A percentile compares a stretch with the other conserved stretches of the same genome.
Evolutionary conservation across 2,113 vertebrate species (phyloP).

Genomic region (Neomonachus schauinslandi): DNA sequence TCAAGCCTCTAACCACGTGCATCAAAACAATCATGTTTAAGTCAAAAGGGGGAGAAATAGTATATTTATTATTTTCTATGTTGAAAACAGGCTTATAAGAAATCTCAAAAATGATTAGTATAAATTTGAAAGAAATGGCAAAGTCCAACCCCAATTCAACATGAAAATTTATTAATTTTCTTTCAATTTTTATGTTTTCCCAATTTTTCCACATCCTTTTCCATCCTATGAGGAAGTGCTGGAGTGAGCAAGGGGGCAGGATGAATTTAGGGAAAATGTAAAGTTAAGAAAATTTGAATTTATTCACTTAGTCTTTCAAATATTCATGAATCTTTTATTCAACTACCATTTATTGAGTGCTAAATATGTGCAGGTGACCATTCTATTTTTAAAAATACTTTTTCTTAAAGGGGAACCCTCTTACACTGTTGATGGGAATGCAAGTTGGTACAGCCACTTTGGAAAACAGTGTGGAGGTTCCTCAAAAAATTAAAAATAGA

Average conservation of each 20-base stretch:
- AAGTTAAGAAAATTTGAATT: not conserved
- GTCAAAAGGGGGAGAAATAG: not conserved
- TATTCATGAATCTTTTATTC: not conserved
- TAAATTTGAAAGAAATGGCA: not conserved
- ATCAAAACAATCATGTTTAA: not conserved
- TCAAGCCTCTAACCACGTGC: not conserved
- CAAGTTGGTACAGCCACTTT: too few relatives aligned
- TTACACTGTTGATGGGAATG: too few relatives aligned
- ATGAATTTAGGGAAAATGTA: not conserved
- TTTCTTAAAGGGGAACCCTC: too few relatives aligned
- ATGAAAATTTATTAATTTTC: not conserved
- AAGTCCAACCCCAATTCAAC: not conserved
- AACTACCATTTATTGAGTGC: not conserved
- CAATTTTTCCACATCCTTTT: not conserved
- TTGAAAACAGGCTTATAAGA: not conserved
- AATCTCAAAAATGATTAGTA: not conserved
- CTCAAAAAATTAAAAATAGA: too few relatives aligned
- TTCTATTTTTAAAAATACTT: not conserved
- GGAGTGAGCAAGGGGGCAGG: not conserved
- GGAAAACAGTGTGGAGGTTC: too few relatives aligned
- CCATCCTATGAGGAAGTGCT: not conserved
- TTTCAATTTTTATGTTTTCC: not conserved
- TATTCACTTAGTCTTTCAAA: not conserved
- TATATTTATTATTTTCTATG: not conserved
- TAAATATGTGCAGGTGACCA: not conserved